These are phyloP conservation scores for Platichthys flesus DNA, from an alignment of 2,113 vertebrate species.

Conservation along the genomic window DNA sequence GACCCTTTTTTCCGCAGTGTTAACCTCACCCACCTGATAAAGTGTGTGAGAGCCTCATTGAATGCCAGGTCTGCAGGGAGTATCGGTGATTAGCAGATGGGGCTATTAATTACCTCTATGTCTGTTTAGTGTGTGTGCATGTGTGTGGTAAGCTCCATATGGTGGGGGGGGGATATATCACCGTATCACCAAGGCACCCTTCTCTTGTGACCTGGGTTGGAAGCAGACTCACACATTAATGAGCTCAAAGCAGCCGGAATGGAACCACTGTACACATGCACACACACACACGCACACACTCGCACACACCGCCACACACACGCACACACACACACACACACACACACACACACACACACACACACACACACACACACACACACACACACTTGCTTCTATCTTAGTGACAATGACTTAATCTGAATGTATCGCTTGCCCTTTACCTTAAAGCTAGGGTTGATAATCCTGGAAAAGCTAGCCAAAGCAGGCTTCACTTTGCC, in stretches of 20 bases:
- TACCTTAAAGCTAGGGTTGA: too few relatives aligned
- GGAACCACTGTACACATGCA: conserved; percentile 29
- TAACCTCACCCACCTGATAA: not conserved
- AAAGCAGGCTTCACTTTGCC: too few relatives aligned
- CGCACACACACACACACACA: too few relatives aligned
- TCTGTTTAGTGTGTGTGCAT: conserved; percentile 34
- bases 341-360: too few relatives aligned
- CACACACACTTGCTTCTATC: too few relatives aligned
- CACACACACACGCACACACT: not conserved
- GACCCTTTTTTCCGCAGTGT: not conserved
- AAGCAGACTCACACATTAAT: conserved; percentile 12
- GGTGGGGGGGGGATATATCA: conserved; percentile 56
- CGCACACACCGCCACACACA: too few relatives aligned
- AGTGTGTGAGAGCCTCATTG: conserved; percentile 45
- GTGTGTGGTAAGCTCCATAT: conserved; percentile 55
- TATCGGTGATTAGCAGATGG: conserved; percentile 52
- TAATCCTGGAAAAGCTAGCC: too few relatives aligned
- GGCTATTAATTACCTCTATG: conserved; percentile 72
- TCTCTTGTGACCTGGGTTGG: conserved; percentile 46
- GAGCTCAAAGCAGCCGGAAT: not conserved
- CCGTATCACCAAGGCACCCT: conserved; percentile 40
- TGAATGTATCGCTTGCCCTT: too few relatives aligned
- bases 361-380: too few relatives aligned
- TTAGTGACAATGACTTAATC: too few relatives aligned
- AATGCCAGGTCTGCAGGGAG: conserved; percentile 56